Conservation (phyloP, 2,888 invertebrate species). For the Perizoma affinitatum region DNA sequence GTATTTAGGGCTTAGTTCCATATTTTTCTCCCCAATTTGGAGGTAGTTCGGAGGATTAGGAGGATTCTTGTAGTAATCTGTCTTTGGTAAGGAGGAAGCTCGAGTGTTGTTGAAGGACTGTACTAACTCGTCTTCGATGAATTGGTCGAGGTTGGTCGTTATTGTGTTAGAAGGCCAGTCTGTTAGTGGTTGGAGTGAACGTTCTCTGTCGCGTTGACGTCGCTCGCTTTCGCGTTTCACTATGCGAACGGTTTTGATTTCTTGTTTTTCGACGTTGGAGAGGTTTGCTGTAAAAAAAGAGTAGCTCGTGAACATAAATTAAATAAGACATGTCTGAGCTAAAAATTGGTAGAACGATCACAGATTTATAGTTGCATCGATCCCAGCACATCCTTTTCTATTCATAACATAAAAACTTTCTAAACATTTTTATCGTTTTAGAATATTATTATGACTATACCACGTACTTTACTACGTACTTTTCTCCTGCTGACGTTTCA, state of each 20-base stretch:
- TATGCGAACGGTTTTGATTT: constrained; percentile 96
- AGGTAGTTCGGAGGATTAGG: constrained; percentile 62
- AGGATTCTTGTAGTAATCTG: constrained; percentile 64
- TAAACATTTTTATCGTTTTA: too few species aligned
- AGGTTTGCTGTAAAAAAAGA: constrained; percentile 82
- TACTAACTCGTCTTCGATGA: constrained; percentile 76
- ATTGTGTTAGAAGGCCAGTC: constrained; percentile 74
- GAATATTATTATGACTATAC: too few species aligned
- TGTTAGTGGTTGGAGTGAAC: constrained; percentile 80
- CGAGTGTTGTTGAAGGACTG: constrained; percentile 69
- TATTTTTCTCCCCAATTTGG: constrained; percentile 62
- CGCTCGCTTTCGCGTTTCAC: constrained; percentile 96
- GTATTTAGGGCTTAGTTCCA: constrained; percentile 76
- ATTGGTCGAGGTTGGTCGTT: constrained; percentile 75
- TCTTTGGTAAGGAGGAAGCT: constrained; percentile 82
- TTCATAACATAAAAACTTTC: too few species aligned
- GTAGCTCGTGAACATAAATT: neutral
- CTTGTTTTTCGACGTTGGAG: constrained; percentile 91
- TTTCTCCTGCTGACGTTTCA: too few species aligned
- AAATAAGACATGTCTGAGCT: neutral
- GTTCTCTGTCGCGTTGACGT: constrained; percentile 91
- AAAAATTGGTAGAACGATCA: too few species aligned
- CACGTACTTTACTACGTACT: too few species aligned
- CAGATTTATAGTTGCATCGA: too few species aligned
- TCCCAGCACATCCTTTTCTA: too few species aligned